Percentiles rank a stretch among this genome's conserved stretches.
These are phyloP conservation scores for Agapostemon virescens DNA, from an alignment of 2,888 invertebrate genomes.

Conservation along the genomic window DNA sequence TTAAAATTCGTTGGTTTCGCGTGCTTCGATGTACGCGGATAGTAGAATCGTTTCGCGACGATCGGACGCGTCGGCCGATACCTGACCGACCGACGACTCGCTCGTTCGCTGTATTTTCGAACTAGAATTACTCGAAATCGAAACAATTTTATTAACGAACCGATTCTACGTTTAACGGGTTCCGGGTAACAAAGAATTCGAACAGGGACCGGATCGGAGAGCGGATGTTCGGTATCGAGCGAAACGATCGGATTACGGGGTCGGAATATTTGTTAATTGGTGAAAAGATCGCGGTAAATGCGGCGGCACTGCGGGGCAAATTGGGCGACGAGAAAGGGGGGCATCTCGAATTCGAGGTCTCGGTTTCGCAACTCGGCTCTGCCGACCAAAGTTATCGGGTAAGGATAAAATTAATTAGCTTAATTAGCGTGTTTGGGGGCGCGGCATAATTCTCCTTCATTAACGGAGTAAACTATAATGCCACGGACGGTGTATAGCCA, in stretches of 20 bases:
- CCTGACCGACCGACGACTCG: too few species aligned
- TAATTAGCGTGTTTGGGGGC: conserved; percentile 63
- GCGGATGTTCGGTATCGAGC: neutral
- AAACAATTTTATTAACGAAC: too few species aligned
- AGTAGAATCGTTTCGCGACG: too few species aligned
- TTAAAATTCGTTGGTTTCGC: too few species aligned
- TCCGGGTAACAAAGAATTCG: too few species aligned
- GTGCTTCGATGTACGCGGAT: too few species aligned
- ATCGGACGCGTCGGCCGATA: too few species aligned
- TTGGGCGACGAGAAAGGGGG: conserved; percentile 28
- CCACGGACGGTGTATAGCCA: conserved; percentile 22
- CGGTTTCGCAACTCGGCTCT: neutral
- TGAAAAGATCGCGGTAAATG: neutral
- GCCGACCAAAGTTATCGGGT: conserved; percentile 44
- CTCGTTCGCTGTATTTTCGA: too few species aligned
- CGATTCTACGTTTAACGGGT: too few species aligned
- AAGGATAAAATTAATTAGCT: conserved; percentile 66
- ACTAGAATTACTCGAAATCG: too few species aligned
- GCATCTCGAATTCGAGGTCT: neutral
- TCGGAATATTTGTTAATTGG: conserved; percentile 7
- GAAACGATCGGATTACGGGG: conserved; percentile 2
- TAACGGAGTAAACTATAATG: conserved; percentile 64
- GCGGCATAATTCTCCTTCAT: conserved; percentile 63
- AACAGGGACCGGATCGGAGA: neutral
- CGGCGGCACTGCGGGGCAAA: neutral